Evolutionary conservation across 1,140 invertebrate species (phyloP).

Genomic region (Oreohelix idahoensis): DNA sequence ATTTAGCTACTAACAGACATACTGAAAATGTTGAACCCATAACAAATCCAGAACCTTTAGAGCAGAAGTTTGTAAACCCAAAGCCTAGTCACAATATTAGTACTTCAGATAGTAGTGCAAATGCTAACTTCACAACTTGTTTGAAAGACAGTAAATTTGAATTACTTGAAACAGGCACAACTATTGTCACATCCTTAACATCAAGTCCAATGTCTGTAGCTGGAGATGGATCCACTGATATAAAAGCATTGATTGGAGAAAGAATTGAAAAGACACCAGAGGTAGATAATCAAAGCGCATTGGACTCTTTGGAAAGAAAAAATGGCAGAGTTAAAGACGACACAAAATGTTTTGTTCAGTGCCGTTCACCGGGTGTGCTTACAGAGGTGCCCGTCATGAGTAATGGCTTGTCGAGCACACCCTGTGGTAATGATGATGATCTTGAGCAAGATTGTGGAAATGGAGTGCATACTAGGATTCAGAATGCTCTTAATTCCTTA

Average conservation of each 20-base stretch:
- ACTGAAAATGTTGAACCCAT: neutral
- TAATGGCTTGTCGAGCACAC: neutral
- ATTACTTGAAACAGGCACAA: neutral
- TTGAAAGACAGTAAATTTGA: neutral
- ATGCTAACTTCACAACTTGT: neutral
- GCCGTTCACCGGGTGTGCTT: slow-evolving; percentile 29
- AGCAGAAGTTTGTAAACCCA: neutral
- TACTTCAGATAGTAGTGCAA: neutral
- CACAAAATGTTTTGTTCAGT: slow-evolving; percentile 7
- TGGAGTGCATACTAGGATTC: neutral
- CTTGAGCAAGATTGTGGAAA: slow-evolving; percentile 16
- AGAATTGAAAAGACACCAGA: neutral
- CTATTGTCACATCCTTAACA: neutral
- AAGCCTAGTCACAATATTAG: neutral
- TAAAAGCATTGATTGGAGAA: neutral
- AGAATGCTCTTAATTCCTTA: slow-evolving; percentile 18
- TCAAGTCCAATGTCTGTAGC: neutral
- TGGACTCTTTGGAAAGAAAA: slow-evolving; percentile 21
- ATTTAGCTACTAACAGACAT: neutral
- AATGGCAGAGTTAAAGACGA: slow-evolving; percentile 28
- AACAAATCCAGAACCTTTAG: neutral
- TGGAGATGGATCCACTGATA: neutral
- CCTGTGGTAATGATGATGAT: neutral
- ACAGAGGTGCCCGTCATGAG: slow-evolving; percentile 19
- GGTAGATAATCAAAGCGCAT: neutral